A percentile compares a stretch with the other conserved stretches of the same genome.
Conservation (phyloP, 2,888 invertebrate species). For the Desoria tigrina region DNA sequence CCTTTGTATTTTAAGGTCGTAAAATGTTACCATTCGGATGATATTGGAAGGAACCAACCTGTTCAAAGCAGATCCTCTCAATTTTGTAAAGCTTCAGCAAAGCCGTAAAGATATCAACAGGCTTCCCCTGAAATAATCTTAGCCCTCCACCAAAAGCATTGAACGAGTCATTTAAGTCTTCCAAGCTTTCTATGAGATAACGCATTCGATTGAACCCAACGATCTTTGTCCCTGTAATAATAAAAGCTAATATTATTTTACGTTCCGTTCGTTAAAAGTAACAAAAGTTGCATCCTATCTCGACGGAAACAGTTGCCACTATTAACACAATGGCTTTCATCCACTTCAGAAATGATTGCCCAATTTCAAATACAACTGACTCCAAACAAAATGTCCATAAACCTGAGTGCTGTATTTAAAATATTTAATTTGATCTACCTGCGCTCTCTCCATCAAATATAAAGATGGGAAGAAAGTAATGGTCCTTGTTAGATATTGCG, state of each 20-base stretch:
- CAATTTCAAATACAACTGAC: too few species aligned
- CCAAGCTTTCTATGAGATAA: constrained; percentile 68
- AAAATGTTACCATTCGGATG: too few species aligned
- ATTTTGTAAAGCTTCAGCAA: constrained; percentile 65
- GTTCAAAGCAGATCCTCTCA: constrained; percentile 58
- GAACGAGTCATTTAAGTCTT: constrained; percentile 67
- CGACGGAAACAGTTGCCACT: too few species aligned
- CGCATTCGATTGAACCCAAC: constrained; percentile 70
- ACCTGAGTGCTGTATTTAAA: too few species aligned
- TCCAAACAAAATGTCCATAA: too few species aligned
- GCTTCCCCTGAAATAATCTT: constrained; percentile 65
- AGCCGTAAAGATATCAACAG: constrained; percentile 62
- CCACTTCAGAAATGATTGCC: too few species aligned
- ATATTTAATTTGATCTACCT: constrained; percentile 63
- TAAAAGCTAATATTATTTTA: too few species aligned
- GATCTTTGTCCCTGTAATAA: constrained; percentile 68
- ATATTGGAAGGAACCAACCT: constrained; percentile 54
- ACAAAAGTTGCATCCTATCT: too few species aligned
- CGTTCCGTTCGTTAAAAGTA: too few species aligned
- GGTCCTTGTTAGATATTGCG: constrained; percentile 59
- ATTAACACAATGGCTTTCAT: too few species aligned
- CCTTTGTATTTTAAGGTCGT: too few species aligned
- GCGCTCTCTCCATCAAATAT: constrained; percentile 76
- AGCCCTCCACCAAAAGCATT: constrained; percentile 62
- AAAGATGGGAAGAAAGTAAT: constrained; percentile 65